Evolutionary conservation across 2,888 invertebrate species (phyloP).

Genomic region (Oxycera nigricornis): DNA sequence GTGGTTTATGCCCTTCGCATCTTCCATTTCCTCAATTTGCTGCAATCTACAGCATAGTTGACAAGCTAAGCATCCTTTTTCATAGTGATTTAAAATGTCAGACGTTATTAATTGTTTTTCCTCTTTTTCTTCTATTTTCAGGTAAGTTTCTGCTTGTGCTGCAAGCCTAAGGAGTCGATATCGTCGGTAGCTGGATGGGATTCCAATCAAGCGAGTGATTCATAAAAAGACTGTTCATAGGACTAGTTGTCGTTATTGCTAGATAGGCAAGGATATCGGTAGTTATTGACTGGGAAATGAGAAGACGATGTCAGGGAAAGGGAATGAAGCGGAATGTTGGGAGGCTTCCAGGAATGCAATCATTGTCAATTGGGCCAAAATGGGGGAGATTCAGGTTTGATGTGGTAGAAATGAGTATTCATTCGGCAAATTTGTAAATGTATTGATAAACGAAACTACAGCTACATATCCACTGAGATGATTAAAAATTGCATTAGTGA

Average conservation of each 20-base stretch:
- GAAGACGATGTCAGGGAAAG: background rate
- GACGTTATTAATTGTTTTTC: conserved; percentile 38
- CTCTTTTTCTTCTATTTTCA: conserved; percentile 21
- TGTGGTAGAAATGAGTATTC: too few relatives aligned
- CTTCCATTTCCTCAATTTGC: conserved; percentile 1
- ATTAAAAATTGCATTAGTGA: too few relatives aligned
- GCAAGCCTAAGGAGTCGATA: conserved; percentile 8
- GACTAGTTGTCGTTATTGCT: background rate
- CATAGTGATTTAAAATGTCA: conserved; percentile 37
- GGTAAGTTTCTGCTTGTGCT: conserved; percentile 19
- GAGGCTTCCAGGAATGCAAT: background rate
- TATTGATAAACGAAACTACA: too few relatives aligned
- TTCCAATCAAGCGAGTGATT: conserved; percentile 36
- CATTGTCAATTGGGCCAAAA: background rate
- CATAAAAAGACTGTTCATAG: conserved; percentile 11
- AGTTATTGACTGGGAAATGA: background rate
- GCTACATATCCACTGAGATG: too few relatives aligned
- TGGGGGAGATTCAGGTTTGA: too few relatives aligned
- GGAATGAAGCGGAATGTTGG: background rate
- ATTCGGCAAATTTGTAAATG: too few relatives aligned
- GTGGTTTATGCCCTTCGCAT: background rate
- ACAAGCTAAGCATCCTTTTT: conserved; percentile 39
- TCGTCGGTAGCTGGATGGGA: background rate
- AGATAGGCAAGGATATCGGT: background rate
- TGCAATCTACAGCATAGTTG: conserved; percentile 31